phyloP scores from a whole-genome alignment of 64 coral and sea anemone genomes.

The Porites lutea region DNA sequence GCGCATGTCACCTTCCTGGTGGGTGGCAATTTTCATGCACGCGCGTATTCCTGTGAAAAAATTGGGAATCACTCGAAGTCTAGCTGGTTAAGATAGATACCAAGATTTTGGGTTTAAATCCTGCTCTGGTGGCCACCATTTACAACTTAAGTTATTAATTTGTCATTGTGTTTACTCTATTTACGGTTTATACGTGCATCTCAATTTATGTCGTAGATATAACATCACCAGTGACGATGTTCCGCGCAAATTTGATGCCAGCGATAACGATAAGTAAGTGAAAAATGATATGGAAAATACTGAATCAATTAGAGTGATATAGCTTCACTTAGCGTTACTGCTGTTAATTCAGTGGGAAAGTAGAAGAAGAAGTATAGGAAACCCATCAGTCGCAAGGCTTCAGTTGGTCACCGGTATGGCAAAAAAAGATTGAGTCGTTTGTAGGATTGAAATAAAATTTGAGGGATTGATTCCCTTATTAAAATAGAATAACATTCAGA shows the following conservation, averaged over 20 bases:
- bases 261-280: conserved; percentile 24
- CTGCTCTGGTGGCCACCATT: not conserved
- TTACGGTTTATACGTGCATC: not conserved
- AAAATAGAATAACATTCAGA: not conserved
- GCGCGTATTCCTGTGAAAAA: too few relatives aligned
- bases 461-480: not conserved
- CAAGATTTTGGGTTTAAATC: not conserved
- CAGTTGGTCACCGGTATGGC: not conserved
- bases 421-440: conserved; percentile 3
- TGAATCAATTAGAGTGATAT: not conserved
- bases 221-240: conserved; percentile 9
- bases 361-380: not conserved
- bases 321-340: not conserved
- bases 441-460: not conserved
- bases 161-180: not conserved
- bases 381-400: not conserved
- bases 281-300: not conserved
- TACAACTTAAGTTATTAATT: not conserved
- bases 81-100: not conserved
- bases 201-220: conserved; percentile 12
- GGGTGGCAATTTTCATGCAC: too few relatives aligned
- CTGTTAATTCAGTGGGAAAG: not conserved
- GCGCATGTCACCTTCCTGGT: too few relatives aligned
- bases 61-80: too few relatives aligned
- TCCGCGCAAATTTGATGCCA: not conserved